Conservation (phyloP, 2,797 vertebrate species). For the Sebastes reedi region DNA sequence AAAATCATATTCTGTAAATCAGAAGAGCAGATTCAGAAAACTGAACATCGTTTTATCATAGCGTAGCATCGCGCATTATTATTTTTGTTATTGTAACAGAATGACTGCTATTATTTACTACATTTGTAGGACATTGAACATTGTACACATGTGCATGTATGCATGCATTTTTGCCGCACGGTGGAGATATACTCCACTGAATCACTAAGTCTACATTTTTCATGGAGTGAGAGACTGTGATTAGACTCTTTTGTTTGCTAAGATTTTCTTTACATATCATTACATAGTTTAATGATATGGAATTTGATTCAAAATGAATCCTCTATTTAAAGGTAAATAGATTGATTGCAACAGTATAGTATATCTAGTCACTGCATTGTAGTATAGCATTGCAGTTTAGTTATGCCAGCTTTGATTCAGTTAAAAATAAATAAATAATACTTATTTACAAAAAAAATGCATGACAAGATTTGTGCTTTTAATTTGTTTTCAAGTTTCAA, state of each 20-base stretch:
- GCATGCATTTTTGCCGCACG: slow-evolving; percentile 26
- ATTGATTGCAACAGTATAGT: neutral
- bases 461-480: neutral
- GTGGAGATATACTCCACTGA: slow-evolving; percentile 28
- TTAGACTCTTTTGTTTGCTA: neutral
- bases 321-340: neutral
- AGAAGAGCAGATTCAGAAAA: no score
- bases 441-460: neutral
- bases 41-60: no score
- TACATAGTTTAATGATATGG: neutral
- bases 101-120: no score
- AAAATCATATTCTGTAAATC: no score
- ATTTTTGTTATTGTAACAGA: no score
- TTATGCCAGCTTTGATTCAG: neutral
- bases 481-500: neutral
- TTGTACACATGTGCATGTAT: no score
- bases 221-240: neutral
- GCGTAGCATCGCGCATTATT: no score
- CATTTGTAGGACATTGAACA: no score
- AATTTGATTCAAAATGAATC: neutral
- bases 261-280: neutral
- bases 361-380: neutral
- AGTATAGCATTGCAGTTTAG: no score
- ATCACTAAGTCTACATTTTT: neutral
- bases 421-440: neutral